Conservation (phyloP, 1,140 invertebrate genomes). For the Papilio glaucus region DNA sequence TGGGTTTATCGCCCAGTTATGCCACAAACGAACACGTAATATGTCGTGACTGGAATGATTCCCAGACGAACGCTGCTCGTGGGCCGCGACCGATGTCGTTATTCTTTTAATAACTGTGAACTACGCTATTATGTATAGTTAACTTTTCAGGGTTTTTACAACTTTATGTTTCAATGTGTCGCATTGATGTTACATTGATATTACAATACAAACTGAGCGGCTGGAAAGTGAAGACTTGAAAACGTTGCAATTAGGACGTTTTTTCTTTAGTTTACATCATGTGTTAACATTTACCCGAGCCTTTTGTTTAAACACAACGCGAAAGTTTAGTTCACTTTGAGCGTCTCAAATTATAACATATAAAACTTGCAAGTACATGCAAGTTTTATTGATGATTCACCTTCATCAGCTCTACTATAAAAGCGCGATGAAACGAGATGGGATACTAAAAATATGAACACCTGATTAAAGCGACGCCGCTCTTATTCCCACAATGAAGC, state of each 20-base stretch:
- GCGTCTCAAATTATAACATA: no score
- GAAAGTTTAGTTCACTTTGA: no score
- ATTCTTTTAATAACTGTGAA: background rate
- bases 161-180: background rate
- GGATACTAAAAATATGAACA: background rate
- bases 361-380: no score
- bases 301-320: no score
- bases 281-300: no score
- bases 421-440: background rate
- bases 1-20: no score
- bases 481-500: background rate
- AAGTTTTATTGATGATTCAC: no score
- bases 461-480: background rate
- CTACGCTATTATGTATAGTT: conserved; percentile 12
- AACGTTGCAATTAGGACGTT: no score
- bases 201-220: no score
- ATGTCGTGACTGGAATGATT: conserved; percentile 19
- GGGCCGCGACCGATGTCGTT: background rate
- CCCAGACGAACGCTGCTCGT: background rate
- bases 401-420: background rate
- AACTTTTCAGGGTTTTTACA: conserved; percentile 16
- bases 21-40: conserved; percentile 20
- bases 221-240: no score
- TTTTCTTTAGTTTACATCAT: no score
- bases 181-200: background rate